phyloP scores from a whole-genome alignment of 2,797 vertebrate species.

The Sebastes flavidus region DNA sequence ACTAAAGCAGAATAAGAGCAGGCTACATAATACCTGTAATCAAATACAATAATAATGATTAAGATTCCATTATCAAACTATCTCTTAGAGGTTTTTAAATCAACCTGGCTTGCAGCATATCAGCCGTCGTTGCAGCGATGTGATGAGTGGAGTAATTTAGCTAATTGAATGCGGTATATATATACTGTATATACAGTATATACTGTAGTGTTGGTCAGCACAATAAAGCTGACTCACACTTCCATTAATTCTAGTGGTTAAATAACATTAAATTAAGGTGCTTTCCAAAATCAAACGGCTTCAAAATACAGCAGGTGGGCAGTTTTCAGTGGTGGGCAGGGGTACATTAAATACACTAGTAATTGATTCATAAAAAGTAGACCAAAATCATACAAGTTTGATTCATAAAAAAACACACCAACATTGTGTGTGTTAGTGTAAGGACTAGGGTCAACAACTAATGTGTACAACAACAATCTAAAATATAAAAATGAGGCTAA shows the following conservation, averaged over 20 bases:
- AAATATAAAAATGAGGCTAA: not conserved
- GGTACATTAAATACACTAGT: not conserved
- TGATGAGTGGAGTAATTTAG: slow-evolving; percentile 65
- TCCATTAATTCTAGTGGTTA: slow-evolving; percentile 50
- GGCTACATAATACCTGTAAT: slow-evolving; percentile 11
- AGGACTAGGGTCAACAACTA: not conserved
- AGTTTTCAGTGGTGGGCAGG: not conserved
- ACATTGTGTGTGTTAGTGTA: not conserved
- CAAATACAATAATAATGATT: not conserved
- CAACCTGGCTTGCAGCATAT: slow-evolving; percentile 2
- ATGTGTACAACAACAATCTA: not conserved
- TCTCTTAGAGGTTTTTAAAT: slow-evolving; percentile 15
- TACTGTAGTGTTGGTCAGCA: slow-evolving; percentile 30
- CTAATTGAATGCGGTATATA: slow-evolving; percentile 68
- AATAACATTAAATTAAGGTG: slow-evolving; percentile 62
- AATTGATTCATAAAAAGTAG: slow-evolving; percentile 2
- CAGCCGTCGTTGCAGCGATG: slow-evolving; percentile 33
- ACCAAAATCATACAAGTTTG: not conserved
- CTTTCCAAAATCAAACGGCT: slow-evolving; percentile 60
- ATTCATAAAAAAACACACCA: not conserved
- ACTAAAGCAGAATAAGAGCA: not conserved
- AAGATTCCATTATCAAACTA: not conserved
- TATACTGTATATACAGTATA: slow-evolving; percentile 21
- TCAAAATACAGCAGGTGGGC: slow-evolving; percentile 3
- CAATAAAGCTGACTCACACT: slow-evolving; percentile 68